Base-by-base conservation (phyloP, 2,888 invertebrate genomes). In the Pocota personata region DNA sequence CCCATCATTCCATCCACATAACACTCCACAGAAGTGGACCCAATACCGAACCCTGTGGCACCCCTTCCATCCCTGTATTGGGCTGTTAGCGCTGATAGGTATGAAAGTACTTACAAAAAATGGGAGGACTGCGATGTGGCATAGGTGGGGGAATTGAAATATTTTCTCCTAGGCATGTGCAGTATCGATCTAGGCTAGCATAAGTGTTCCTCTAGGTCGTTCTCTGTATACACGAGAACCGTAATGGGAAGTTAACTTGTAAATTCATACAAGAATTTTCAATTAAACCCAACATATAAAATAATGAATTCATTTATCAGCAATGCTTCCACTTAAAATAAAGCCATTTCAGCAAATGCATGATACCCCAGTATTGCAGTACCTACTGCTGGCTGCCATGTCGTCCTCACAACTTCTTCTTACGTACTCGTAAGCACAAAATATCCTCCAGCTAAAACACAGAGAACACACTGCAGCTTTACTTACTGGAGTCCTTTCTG, bases 401-500 rank as follows among this genome's bases (percentile, higher is more conserved):
- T 14, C 37, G 5, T 57, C 32, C 30, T 48, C 8, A 27, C 19
- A n/a, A 57, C 57, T 43, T 64, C 27, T n/a, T 46, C 57, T 55
- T 64, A 50, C 40, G 19, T n/a, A n/a, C n/a, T n/a, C n/a, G n/a
- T 35, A 27, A 67, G 50, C 48, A 50, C 30, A 40, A n/a, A 40
- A 40, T 52, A 14, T 60, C 82, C 72, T 27, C 19, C 5, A 78
- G 82, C 64, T 2, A 60, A 19, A 77, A 3, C 55, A 30, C 62
- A 32, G 16, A n/a, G 6, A 64, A 71, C 43, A 58, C 64, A 21
- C 24, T 66, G 21, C 66, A 66, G 43, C 58, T 64, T 71, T 37
- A 60, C 21, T 64, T 75, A 37, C n/a, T 40, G 43, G 66, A 58
- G 35, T 60, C 55, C 69, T 72, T 86, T 86, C 86, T 67, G 76